phyloP scores from a whole-genome alignment of 1,140 invertebrate genomes.

The Bombus waltoni region DNA sequence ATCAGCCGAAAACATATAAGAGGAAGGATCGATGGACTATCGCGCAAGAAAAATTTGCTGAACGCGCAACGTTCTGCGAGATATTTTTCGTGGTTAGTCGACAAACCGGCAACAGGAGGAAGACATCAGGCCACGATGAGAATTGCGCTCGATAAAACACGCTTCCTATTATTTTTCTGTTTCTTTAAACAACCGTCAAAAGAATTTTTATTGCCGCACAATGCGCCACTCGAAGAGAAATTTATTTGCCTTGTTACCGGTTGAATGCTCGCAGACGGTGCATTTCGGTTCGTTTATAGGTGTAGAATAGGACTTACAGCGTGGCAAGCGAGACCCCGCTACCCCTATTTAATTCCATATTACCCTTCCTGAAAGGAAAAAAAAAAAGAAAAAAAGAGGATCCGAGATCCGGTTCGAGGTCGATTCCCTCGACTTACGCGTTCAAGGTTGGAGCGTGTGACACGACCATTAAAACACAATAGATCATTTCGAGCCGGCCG shows the following conservation, averaged over 20 bases:
- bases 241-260: slow-evolving; percentile 13
- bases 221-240: slow-evolving; percentile 17
- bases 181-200: slow-evolving; percentile 17
- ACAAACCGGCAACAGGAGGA: not conserved
- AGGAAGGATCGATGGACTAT: slow-evolving; percentile 40
- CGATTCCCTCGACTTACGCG: slow-evolving; percentile 60
- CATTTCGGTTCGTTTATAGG: slow-evolving; percentile 31
- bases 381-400: slow-evolving; percentile 23
- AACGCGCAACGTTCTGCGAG: slow-evolving; percentile 10
- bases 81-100: not conserved
- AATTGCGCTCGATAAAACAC: slow-evolving; percentile 13
- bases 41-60: slow-evolving; percentile 26
- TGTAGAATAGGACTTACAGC: slow-evolving; percentile 37
- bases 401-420: slow-evolving; percentile 61
- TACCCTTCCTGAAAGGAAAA: slow-evolving; percentile 39
- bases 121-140: not conserved
- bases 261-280: slow-evolving; percentile 2
- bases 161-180: slow-evolving; percentile 19
- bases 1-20: slow-evolving; percentile 26
- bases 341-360: slow-evolving; percentile 63
- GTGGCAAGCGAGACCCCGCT: slow-evolving; percentile 50
- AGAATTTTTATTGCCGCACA: slow-evolving; percentile 29
- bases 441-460: slow-evolving; percentile 64
- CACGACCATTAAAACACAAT: slow-evolving; percentile 60
- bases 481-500: slow-evolving; percentile 55